Base-by-base conservation (phyloP, 2,888 invertebrate genomes). In the Carpatolechia fugitivella region DNA sequence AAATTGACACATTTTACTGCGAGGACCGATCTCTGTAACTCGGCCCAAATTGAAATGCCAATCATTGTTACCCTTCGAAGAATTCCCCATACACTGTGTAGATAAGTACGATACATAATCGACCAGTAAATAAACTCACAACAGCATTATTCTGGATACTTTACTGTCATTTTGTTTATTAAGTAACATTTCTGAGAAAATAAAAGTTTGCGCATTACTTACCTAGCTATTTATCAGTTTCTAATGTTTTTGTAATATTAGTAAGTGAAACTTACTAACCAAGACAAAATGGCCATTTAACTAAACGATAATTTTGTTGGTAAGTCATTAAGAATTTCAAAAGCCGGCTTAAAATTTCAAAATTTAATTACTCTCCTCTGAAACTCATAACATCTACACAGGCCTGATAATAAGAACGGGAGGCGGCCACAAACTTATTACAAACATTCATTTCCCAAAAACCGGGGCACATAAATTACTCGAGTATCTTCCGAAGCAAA, bases 401-500 rank as follows among this genome's bases (percentile, higher is more conserved):
- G 63, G 62, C 60, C 62, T 65, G 61, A 57, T 67, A 66, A 64
- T 66, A 68, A 61, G 66, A 66, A 62, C 60, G 61, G 68, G 67
- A 60, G 60, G 61, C 64, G 54, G 56, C 76, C 78, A 61, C 75
- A 69, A 73, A 78, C 72, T 78, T 81, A 82, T 82, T 79, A 71
- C 77, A 71, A 81, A 76, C 81, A 82, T 83, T 83, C 76, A 72
- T 83, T 83, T 78, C 57, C 59, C 62, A 72, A 78, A 80, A 81
- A 76, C 69, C 65, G 66, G 66, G 70, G 68, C 73, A 76, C 80
- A 78, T 82, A 81, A 85, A 85, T 83, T 75, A 79, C 79, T 79
- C 69, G 63, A 74, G 76, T 74, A 82, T 80, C 82, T 80, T 78
- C 68, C 71, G 74, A 79, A 80, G 79, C 80, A 84, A 82, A 85